phyloP scores from a whole-genome alignment of 2,113 vertebrate genomes.

The Grallaria varia region DNA sequence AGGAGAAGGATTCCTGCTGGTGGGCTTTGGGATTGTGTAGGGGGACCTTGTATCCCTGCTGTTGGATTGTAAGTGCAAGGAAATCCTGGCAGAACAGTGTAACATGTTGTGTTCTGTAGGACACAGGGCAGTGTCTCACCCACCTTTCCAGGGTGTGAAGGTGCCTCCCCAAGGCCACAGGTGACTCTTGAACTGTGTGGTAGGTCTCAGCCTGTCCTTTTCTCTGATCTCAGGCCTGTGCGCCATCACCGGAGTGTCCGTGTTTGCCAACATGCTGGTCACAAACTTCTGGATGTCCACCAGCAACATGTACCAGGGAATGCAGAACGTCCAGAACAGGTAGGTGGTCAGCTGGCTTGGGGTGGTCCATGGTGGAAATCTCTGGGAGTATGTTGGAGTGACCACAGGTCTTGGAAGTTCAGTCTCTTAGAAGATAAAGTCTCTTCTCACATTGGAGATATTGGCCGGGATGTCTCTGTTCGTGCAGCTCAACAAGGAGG shows the following conservation, averaged over 20 bases:
- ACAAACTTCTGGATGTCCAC: conserved; percentile 87
- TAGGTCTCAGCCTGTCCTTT: not conserved
- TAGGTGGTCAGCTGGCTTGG: not conserved
- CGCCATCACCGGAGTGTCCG: conserved; percentile 86
- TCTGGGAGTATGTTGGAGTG: not conserved
- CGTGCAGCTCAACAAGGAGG: not conserved
- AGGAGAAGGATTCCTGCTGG: not conserved
- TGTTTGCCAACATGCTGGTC: conserved; percentile 91
- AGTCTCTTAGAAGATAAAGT: not conserved
- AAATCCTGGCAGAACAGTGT: not conserved
- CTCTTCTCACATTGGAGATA: not conserved
- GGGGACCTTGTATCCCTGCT: not conserved
- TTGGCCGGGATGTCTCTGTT: not conserved
- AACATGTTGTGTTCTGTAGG: not conserved
- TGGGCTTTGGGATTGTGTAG: not conserved
- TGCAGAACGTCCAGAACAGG: conserved; percentile 78
- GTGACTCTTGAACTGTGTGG: not conserved
- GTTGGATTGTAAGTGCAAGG: not conserved
- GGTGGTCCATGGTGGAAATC: not conserved
- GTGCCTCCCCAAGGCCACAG: not conserved
- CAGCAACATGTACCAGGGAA: conserved; percentile 69
- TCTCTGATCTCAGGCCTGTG: conserved; percentile 77
- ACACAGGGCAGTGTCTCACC: not conserved
- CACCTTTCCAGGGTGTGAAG: not conserved
- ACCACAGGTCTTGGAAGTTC: not conserved